Conservation (phyloP, 2,113 vertebrate genomes). For the Myotis lucifugus region DNA sequence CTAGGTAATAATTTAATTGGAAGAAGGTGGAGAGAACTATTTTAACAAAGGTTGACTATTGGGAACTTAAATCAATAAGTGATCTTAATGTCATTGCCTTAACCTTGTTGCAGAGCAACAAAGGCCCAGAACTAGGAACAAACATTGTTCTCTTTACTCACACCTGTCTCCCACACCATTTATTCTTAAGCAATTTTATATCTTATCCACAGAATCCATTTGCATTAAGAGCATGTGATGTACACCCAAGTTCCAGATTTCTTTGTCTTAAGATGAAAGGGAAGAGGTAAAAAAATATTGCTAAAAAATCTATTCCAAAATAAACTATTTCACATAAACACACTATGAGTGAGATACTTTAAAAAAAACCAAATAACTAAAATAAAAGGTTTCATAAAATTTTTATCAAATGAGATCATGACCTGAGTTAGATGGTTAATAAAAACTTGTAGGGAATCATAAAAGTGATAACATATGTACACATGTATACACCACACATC, state of each 20-base stretch:
- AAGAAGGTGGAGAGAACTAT: not conserved
- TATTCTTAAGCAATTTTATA: not conserved
- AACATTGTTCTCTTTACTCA: not conserved
- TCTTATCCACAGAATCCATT: not conserved
- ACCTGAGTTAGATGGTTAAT: not conserved
- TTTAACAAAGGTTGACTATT: not conserved
- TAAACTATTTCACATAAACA: not conserved
- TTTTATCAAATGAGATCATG: not conserved
- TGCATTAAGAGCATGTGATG: not conserved
- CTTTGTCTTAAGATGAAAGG: not conserved
- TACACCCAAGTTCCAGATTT: not conserved
- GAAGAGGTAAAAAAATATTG: not conserved
- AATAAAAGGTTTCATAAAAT: not conserved
- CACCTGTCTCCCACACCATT: not conserved
- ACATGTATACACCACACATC: not conserved
- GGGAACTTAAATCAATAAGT: not conserved
- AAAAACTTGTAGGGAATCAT: not conserved
- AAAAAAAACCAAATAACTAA: not conserved
- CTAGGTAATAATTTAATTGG: not conserved
- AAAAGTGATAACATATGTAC: not conserved
- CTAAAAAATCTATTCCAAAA: slow-evolving; percentile 8
- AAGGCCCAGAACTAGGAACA: not conserved
- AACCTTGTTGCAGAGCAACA: not conserved
- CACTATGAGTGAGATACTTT: not conserved
- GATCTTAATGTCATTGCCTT: not conserved